Base-by-base conservation (phyloP, 1,140 invertebrate species). In the Papilio glaucus region DNA sequence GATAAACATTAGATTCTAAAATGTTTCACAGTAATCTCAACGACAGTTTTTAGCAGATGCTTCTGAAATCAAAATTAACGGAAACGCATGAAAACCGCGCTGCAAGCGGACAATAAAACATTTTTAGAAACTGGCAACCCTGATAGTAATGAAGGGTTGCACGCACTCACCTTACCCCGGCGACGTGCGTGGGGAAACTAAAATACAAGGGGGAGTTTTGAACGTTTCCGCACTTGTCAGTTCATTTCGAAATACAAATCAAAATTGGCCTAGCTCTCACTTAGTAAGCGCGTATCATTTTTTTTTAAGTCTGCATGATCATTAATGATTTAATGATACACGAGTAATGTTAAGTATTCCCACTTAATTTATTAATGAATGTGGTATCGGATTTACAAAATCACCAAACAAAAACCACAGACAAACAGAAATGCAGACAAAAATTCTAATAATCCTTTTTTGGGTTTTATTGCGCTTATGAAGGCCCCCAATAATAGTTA, bases 221-320 rank as follows among this genome's bases (percentile, higher is more conserved):
- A 85, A 83, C 79, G 82, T 79, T 88, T 89, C 85, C 87, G 84
- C 83, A 86, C 82, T 86, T 87, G 81, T 89, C 85, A 85, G 85
- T 88, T 82, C 74, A 73, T 73, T 83, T 82, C 76, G 61, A 76
- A 87, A 80, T 84, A 82, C 77, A 83, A 90, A 85, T 83, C 84
- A 76, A 71, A 81, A 86, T 81, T 79, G 77, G 74, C 74, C 77
- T 68, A 74, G 53, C 81, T 77, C 62, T 61, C 38, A 53, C 24
- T n/a, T n/a, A 9, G 41, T 62, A 61, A 61, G 29, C 61, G 61
- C 15, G n/a, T 39, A 63, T 39, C 61, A 37, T 63, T 63, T 63
- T 63, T 63, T 63, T 62, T n/a, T 21, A n/a, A n/a, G 21, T 63
- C 21, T 63, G 10, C 61, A 63, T 18, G 26, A 37, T 63, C 12